Percentiles rank a stretch among this genome's conserved stretches.
phyloP scores from a whole-genome alignment of 2,797 vertebrate species.

The Xenops minutus region DNA sequence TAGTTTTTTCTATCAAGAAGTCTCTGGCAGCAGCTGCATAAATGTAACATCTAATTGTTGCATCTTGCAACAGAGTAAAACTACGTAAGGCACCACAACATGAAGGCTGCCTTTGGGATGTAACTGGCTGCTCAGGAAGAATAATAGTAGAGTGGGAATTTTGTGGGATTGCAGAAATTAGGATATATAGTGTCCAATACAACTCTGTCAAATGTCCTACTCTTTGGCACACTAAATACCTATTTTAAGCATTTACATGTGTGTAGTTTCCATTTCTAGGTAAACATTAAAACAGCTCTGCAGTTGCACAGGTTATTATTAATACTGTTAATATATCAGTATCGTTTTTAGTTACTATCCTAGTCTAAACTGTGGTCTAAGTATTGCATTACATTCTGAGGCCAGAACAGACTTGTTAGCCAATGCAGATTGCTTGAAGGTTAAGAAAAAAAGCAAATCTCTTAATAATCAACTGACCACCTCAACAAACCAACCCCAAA shows the following conservation, averaged over 20 bases:
- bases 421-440: neutral
- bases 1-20: neutral
- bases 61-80: neutral
- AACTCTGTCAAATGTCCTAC: neutral
- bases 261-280: neutral
- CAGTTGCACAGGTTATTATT: neutral
- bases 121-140: neutral
- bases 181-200: neutral
- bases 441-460: neutral
- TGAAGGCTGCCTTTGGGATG: neutral
- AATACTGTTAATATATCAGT: neutral
- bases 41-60: neutral
- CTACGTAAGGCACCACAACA: fast-evolving
- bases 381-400: neutral
- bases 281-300: neutral
- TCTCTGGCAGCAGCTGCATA: neutral
- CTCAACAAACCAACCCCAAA: too few relatives aligned
- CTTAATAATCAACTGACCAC: neutral
- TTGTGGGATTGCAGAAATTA: neutral
- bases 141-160: neutral
- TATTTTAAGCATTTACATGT: neutral
- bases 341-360: neutral
- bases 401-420: neutral
- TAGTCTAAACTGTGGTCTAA: neutral
- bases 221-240: neutral